These are phyloP conservation scores for Enteromius treurensis DNA, from an alignment of 2,797 vertebrate species.

Conservation along the genomic window DNA sequence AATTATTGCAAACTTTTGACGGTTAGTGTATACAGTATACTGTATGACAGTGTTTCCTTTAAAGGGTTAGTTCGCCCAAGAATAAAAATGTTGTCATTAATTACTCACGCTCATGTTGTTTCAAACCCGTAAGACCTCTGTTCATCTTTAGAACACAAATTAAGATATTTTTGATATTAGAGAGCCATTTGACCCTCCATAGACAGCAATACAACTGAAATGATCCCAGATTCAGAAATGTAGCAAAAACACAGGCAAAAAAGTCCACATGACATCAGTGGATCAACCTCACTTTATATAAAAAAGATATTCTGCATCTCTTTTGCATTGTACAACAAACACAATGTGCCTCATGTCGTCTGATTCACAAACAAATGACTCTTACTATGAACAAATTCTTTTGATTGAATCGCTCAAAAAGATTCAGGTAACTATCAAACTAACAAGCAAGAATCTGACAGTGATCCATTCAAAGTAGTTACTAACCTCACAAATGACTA, in stretches of 20 bases:
- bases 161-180: no score
- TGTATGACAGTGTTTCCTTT: neutral
- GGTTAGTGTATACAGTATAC: neutral
- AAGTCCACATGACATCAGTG: no score
- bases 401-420: neutral
- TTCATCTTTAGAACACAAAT: no score
- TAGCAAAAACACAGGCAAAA: no score
- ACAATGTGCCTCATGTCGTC: neutral
- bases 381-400: neutral
- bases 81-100: no score
- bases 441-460: neutral
- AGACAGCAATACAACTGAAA: no score
- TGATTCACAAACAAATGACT: neutral
- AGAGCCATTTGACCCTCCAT: no score
- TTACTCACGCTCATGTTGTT: no score
- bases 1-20: neutral
- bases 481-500: neutral
- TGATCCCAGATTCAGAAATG: no score
- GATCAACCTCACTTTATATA: no score
- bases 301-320: neutral
- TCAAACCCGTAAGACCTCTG: no score
- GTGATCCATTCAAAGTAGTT: neutral
- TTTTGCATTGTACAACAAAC: neutral
- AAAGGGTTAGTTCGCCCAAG: no score
- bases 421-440: neutral